Base-by-base conservation (phyloP, 2,797 vertebrate species). In the Hypotaenidia philippensis region DNA sequence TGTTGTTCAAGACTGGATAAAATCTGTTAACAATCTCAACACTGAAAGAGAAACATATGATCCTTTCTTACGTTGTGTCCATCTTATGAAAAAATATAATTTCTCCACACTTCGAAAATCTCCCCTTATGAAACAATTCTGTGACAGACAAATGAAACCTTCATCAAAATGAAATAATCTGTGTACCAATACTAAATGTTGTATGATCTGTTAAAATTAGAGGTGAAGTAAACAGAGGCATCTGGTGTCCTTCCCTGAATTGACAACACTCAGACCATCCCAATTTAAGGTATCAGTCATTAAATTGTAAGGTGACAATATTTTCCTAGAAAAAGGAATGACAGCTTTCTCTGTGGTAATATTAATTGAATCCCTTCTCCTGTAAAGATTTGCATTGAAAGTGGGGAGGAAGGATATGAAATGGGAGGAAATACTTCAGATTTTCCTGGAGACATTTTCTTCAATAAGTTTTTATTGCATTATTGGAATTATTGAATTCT, bases 401-500 rank as follows among this genome's bases (percentile, higher is more conserved):
- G 14, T 10, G 11, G 15, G 9, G 22, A 72, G 14, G 17, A 6
- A 40, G 21, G 7, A n/a, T 49, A 50, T 20, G 52, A 82, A 87
- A 52, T 19, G 14, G 31, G 31, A 49, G 3, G 18, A 91, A 89
- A 61, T 79, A 29, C 1, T 57, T 72, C 2, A 2, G 12, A 65
- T 87, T 93, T 92, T 64, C 31, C 63, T 70, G 8, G 9, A 83
- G 44, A 44, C 1, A 25, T 76, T 82, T 83, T 44, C 59, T 89
- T 75, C 31, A 86, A 32, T 70, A 78, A 60, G 22, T 25, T 93
- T 84, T 74, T 78, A 82, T 50, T 83, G 9, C 22, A 12, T 79
- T 92, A 75, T 69, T 81, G 17, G 41, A 85, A 79, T 75, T 84
- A 79, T 6, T 88, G 81, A 82, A 66, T 82, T 93, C 40, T 80